Evolutionary conservation across 2,888 invertebrate genomes (phyloP), one percentile per base, ranked within the genome.

Genomic region (Selenia dentaria): DNA sequence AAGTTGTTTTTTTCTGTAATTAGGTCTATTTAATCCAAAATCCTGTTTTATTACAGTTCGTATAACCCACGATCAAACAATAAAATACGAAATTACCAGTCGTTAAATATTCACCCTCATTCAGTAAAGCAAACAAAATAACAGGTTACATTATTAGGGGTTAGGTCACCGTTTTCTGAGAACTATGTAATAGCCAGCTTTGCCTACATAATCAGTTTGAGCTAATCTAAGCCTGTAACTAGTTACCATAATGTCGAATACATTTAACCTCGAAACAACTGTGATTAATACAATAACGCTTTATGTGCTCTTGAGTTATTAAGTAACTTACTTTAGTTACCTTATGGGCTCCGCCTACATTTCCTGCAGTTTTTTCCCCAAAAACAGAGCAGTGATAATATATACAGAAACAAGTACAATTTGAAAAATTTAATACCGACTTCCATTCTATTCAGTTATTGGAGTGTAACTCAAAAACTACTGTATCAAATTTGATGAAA

Each of bases 151-250:
- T 13, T 31, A 40, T 36, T 35, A 32, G 22, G 16, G 36, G 26
- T 16, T 37, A 32, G 41, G 31, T 36, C 34, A 46, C 22, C 22
- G n/a, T 11, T 34, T 41, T 34, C 33, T 33, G 6, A 37, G 46
- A 46, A 41, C 32, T 47, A 16, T 22, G 38, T 29, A 28, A 28
- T 9, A 14, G 29, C n/a, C 20, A 8, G 27, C 22, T 49, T n/a
- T n/a, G n/a, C n/a, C n/a, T n/a, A n/a, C n/a, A n/a, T n/a, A 44
- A 57, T 54, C 56, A 41, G 43, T 43, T 36, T 37, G 8, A 9
- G 41, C 40, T 41, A 45, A 54, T 54, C 56, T 51, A 12, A 34
- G 28, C 26, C 25, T 8, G 24, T 24, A 24, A 24, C 24, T 24
- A n/a, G 43, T 29, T 29, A 26, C 29, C 29, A 11, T 32, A 46